These are phyloP conservation scores for Cirrhinus mrigala DNA, from an alignment of 2,797 vertebrate species.

Conservation along the genomic window DNA sequence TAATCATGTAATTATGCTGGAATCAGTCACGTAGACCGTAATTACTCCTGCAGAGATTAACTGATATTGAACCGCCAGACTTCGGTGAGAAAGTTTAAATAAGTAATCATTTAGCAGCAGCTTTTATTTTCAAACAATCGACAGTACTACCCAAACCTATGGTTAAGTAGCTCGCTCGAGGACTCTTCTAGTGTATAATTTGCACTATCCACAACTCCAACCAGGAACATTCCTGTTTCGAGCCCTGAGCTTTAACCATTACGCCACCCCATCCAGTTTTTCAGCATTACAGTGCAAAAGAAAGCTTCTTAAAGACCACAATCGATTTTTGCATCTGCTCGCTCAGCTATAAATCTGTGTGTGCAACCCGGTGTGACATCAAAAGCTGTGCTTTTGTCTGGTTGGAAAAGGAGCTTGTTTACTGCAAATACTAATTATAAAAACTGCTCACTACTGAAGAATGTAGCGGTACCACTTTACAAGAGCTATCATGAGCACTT, in stretches of 20 bases:
- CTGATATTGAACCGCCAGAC: background rate
- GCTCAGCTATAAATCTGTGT: conserved; percentile 1
- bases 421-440: background rate
- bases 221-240: background rate
- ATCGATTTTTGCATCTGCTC: no score
- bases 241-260: background rate
- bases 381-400: background rate
- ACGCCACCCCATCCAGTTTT: background rate
- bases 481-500: background rate
- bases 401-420: background rate
- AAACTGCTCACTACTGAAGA: background rate
- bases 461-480: background rate
- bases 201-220: background rate
- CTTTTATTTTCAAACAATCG: conserved; percentile 1
- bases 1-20: conserved; percentile 29
- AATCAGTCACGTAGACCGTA: conserved; percentile 22
- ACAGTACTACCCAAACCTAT: background rate
- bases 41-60: conserved; percentile 2
- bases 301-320: background rate
- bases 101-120: conserved; percentile 8
- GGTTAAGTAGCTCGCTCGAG: background rate
- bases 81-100: conserved; percentile 3
- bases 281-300: background rate
- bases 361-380: background rate
- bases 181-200: background rate